Evolutionary conservation across 2,888 invertebrate genomes (phyloP).

Genomic region (Nasonia oneida): DNA sequence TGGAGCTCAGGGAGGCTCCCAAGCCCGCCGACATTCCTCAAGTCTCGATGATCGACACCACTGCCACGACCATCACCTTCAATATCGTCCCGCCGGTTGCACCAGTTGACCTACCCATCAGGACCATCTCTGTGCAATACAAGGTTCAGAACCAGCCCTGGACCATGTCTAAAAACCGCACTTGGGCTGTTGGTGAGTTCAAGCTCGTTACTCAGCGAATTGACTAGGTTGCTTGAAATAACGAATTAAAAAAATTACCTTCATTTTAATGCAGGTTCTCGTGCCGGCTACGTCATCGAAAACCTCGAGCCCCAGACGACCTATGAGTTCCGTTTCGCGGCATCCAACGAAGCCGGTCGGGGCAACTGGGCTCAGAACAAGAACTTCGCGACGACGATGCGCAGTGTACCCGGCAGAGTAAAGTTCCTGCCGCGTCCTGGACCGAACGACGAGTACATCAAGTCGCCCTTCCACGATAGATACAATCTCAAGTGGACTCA

Average conservation of each 20-base stretch:
- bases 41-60: constrained; percentile 85
- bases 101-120: constrained; percentile 88
- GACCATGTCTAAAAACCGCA: constrained; percentile 85
- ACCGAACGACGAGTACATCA: constrained; percentile 73
- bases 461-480: constrained; percentile 87
- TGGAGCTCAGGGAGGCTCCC: constrained; percentile 87
- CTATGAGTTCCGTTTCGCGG: constrained; percentile 92
- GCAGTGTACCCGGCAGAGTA: constrained; percentile 88
- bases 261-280: constrained; percentile 80
- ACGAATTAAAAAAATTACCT: constrained; percentile 6
- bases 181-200: constrained; percentile 86
- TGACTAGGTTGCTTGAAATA: background rate
- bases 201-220: background rate
- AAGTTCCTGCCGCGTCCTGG: constrained; percentile 81
- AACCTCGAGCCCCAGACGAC: constrained; percentile 87
- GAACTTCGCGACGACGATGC: constrained; percentile 87
- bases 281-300: constrained; percentile 87
- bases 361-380: constrained; percentile 87
- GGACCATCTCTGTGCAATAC: constrained; percentile 88
- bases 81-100: constrained; percentile 87
- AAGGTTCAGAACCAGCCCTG: constrained; percentile 86
- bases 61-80: constrained; percentile 92
- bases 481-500: constrained; percentile 92
- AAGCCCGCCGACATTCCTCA: constrained; percentile 85
- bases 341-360: constrained; percentile 90